Evolutionary conservation across 2,797 vertebrate species (phyloP).

Genomic region (Neosalanx taihuensis): DNA sequence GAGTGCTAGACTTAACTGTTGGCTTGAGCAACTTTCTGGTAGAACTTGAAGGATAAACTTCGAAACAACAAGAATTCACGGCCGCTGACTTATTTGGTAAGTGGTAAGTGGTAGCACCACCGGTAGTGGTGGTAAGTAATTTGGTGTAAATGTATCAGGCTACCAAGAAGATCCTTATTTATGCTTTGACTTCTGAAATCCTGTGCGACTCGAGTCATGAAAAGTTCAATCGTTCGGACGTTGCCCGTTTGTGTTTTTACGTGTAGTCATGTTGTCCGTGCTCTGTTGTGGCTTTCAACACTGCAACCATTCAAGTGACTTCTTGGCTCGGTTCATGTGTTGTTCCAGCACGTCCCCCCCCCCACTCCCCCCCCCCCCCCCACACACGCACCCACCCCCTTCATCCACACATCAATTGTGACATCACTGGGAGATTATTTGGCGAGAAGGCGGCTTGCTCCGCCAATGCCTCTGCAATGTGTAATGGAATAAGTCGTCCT

Average conservation of each 20-base stretch:
- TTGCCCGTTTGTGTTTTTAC: background rate
- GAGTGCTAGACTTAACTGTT: conserved; percentile 2
- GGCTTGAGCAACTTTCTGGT: conserved; percentile 8
- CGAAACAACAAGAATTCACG: background rate
- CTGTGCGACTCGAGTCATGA: too few species aligned
- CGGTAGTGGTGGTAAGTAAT: background rate
- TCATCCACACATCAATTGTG: conserved; percentile 39
- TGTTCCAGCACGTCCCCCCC: conserved; percentile 27
- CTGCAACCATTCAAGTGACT: conserved; percentile 25
- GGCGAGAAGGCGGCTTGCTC: conserved; percentile 27
- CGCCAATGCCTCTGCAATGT: conserved; percentile 48
- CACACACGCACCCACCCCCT: background rate
- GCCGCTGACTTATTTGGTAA: too few species aligned
- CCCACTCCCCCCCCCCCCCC: background rate
- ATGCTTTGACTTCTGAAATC: too few species aligned
- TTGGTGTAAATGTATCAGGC: background rate
- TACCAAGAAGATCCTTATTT: too few species aligned
- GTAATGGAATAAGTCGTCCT: conserved; percentile 57
- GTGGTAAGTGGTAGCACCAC: too few species aligned
- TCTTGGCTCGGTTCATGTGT: conserved; percentile 34
- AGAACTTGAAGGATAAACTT: background rate
- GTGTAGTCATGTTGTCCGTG: background rate
- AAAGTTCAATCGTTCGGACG: background rate
- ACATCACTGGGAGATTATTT: conserved; percentile 56
- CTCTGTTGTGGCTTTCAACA: background rate